Evolutionary conservation across 2,888 invertebrate genomes (phyloP).

Genomic region (Blera fallax): DNA sequence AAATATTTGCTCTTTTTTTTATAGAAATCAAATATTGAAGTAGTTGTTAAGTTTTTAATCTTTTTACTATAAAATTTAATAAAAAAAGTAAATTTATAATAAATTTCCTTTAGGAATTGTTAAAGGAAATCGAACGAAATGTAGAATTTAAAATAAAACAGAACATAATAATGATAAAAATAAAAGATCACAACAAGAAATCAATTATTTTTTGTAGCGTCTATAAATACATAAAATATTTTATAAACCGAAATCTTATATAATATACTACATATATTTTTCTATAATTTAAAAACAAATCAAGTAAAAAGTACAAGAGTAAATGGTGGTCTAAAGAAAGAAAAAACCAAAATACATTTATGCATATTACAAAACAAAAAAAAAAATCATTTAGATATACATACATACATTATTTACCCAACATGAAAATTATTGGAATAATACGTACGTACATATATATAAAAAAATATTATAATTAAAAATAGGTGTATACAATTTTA

Average conservation of each 20-base stretch:
- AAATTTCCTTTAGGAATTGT: not conserved
- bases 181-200: slow-evolving; percentile 1
- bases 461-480: not conserved
- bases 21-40: slow-evolving; percentile 26
- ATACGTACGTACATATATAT: not conserved
- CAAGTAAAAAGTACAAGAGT: not conserved
- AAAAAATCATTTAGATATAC: slow-evolving; percentile 6
- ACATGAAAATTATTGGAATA: not conserved
- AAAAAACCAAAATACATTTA: not conserved
- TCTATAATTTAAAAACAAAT: slow-evolving; percentile 4
- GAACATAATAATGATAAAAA: not conserved
- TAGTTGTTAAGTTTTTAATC: slow-evolving; percentile 51
- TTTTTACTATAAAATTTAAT: slow-evolving; percentile 1
- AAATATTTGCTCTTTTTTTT: slow-evolving; percentile 31
- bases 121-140: slow-evolving; percentile 7
- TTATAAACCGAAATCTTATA: not conserved
- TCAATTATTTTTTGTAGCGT: slow-evolving; percentile 53
- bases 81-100: not conserved
- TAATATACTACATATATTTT: slow-evolving; percentile 17
- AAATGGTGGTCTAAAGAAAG: not conserved
- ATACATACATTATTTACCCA: not conserved
- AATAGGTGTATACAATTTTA: not conserved
- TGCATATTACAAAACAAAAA: not conserved
- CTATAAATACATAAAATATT: slow-evolving; percentile 21
- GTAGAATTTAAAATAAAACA: not conserved